Percentiles rank a stretch among this genome's conserved stretches.
Evolutionary conservation across 2,797 vertebrate genomes (phyloP).

Genomic region (Hyperoplus lanceolatus): DNA sequence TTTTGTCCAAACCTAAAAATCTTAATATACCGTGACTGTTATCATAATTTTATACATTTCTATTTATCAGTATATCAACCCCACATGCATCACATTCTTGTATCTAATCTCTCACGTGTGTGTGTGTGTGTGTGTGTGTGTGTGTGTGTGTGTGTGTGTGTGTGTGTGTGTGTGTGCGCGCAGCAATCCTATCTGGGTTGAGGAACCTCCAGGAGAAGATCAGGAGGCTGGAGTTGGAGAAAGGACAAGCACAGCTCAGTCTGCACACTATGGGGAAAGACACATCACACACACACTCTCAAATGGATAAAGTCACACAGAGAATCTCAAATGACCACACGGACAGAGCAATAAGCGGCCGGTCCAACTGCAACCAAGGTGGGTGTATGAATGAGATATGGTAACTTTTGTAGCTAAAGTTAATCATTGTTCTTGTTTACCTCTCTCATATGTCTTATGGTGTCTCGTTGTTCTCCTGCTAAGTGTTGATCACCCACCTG

Average conservation of each 20-base stretch:
- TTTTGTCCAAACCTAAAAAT: neutral
- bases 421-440: neutral
- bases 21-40: slow-evolving; percentile 4
- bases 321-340: slow-evolving; percentile 42
- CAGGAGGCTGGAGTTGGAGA: slow-evolving; percentile 90
- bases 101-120: neutral
- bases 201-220: slow-evolving; percentile 97
- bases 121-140: too few relatives aligned
- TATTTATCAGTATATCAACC: neutral
- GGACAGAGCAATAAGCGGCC: slow-evolving; percentile 72
- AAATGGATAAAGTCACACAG: slow-evolving; percentile 19
- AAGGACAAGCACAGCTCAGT: slow-evolving; percentile 84
- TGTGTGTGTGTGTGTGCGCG: neutral
- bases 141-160: too few relatives aligned
- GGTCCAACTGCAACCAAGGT: slow-evolving; percentile 89
- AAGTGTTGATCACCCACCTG: slow-evolving; percentile 90
- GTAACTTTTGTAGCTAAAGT: neutral
- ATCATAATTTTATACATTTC: neutral
- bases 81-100: neutral
- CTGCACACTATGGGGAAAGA: slow-evolving; percentile 83
- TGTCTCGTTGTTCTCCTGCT: slow-evolving; percentile 10
- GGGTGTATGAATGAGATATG: neutral
- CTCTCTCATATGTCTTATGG: neutral
- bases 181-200: slow-evolving; percentile 94
- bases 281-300: slow-evolving; percentile 60